Evolutionary conservation across 2,113 vertebrate genomes (phyloP).

Genomic region (Stercorarius parasiticus): DNA sequence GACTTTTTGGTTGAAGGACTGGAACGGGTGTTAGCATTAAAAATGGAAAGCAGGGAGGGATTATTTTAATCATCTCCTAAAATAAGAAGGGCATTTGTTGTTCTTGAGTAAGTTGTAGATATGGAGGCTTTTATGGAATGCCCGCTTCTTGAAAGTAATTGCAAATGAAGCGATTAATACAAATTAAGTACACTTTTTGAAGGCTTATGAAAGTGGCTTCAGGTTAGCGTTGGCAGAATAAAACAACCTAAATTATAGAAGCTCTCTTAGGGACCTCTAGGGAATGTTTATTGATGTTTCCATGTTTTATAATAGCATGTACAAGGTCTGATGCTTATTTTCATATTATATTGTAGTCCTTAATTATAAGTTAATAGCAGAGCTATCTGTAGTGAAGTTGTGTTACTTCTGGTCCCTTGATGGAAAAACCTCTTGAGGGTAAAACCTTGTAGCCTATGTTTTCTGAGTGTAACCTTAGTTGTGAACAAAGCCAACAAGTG

Average conservation of each 20-base stretch:
- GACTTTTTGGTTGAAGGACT: not conserved
- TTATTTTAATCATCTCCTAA: not conserved
- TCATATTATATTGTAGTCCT: not conserved
- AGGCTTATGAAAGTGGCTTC: not conserved
- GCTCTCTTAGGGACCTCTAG: not conserved
- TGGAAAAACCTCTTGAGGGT: not conserved
- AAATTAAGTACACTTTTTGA: not conserved
- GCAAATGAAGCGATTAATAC: not conserved
- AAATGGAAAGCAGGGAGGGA: not conserved
- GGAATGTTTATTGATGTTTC: not conserved
- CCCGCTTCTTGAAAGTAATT: not conserved
- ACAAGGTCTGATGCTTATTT: not conserved
- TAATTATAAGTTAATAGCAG: not conserved
- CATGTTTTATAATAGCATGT: not conserved
- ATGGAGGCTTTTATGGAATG: not conserved
- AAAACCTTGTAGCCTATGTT: not conserved
- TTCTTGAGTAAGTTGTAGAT: not conserved
- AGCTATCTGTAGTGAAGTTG: not conserved
- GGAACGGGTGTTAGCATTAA: not conserved
- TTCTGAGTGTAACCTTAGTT: not conserved
- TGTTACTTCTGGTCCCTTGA: not conserved
- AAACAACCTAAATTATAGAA: not conserved
- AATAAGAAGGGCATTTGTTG: not conserved
- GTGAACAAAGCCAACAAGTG: not conserved
- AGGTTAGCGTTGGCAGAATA: not conserved